Evolutionary conservation across 2,113 vertebrate genomes (phyloP).

Genomic region (Megaleporinus macrocephalus): DNA sequence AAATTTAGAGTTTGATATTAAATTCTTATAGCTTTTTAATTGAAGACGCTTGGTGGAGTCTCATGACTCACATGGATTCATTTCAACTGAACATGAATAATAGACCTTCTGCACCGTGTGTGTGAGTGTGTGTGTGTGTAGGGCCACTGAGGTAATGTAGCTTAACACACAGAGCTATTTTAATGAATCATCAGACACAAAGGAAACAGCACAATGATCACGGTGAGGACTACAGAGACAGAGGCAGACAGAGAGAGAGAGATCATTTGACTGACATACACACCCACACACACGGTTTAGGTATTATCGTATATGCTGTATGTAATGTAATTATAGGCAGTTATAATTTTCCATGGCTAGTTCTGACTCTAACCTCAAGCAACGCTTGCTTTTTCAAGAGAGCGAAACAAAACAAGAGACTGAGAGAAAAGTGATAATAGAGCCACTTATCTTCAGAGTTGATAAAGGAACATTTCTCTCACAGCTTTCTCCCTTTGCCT

Average conservation of each 20-base stretch:
- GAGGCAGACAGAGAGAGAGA: neutral
- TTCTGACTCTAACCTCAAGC: no score
- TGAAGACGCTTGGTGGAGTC: slow-evolving; percentile 53
- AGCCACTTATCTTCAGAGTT: neutral
- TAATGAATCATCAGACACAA: slow-evolving; percentile 7
- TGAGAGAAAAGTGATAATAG: neutral
- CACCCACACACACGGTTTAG: neutral
- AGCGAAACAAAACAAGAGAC: neutral
- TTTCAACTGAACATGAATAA: slow-evolving; percentile 28
- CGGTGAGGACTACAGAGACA: neutral
- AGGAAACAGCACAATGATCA: neutral
- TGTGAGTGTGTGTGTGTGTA: slow-evolving; percentile 14
- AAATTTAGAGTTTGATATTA: slow-evolving; percentile 37
- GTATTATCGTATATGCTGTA: no score
- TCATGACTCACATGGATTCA: slow-evolving; percentile 35
- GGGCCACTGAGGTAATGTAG: slow-evolving; percentile 8
- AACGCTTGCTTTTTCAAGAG: neutral
- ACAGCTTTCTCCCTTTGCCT: neutral
- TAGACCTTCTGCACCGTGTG: slow-evolving; percentile 33
- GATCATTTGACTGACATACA: neutral
- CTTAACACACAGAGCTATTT: neutral
- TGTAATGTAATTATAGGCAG: no score
- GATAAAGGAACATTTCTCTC: neutral
- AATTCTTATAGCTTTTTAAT: slow-evolving; percentile 49
- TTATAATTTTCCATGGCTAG: no score